Conservation (phyloP, 1,140 invertebrate species). For the Drosophila lacertosa region DNA sequence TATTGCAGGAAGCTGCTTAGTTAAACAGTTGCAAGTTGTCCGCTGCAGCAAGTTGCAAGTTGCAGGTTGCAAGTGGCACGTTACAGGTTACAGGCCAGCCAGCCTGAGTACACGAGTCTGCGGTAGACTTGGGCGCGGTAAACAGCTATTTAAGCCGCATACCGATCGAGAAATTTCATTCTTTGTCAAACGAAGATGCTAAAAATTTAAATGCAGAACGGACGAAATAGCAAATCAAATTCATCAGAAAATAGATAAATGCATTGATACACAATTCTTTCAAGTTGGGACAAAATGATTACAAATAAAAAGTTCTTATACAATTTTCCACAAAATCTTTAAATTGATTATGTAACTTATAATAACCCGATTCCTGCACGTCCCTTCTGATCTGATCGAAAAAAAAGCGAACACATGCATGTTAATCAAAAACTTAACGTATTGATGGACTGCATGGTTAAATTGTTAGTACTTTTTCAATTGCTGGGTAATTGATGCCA, state of each 20-base stretch:
- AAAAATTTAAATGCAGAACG: no score
- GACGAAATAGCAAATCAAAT: no score
- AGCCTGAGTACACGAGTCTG: neutral
- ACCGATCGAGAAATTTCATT: no score
- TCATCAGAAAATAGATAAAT: no score
- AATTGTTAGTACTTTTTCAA: neutral
- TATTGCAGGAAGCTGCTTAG: constrained; percentile 67
- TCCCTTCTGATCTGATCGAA: no score
- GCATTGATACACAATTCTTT: no score
- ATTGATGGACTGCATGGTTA: constrained; percentile 9
- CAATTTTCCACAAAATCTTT: no score
- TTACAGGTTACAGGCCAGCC: constrained; percentile 5
- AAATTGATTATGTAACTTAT: no score
- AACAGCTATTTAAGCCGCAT: neutral
- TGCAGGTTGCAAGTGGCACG: constrained; percentile 4
- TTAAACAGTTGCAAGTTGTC: constrained; percentile 57
- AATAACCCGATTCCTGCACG: no score
- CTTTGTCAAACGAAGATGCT: no score
- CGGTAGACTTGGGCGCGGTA: neutral
- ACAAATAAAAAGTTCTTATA: no score
- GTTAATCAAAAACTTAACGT: constrained; percentile 23
- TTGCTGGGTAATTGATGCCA: constrained; percentile 19
- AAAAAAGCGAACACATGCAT: constrained; percentile 4
- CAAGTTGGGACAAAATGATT: no score
- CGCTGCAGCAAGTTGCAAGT: constrained; percentile 24